Evolutionary conservation across 2,113 vertebrate genomes (phyloP), one percentile per base, ranked within the genome.

Genomic region (Pseudopodoces humilis): DNA sequence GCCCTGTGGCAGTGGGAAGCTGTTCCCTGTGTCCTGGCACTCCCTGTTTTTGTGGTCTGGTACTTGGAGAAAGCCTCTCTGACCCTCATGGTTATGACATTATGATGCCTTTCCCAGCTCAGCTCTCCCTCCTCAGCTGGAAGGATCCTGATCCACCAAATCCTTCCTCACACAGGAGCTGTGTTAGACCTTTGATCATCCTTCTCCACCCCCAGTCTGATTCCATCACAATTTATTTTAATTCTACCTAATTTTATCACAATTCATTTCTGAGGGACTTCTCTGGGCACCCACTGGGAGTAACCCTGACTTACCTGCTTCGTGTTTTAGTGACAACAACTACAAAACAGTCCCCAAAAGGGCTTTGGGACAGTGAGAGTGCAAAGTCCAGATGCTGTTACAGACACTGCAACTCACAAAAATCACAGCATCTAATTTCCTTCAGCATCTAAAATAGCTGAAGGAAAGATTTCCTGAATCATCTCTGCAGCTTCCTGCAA

Each of bases 321-420:
- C 20, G 8, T 1, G 3, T 30, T 30, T 60, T 2, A 37, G 52
- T 49, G 63, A n/a, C 43, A 30, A 1, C 4, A 89, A 13, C 35
- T 2, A 22, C 8, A 71, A 2, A 55, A 15, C 1, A 43, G 31
- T 8, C 18, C 44, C 71, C 13, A n/a, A 4, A 39, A 3, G 2
- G n/a, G 44, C 62, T 37, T 28, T 25, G 59, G 53, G 62, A 25
- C 37, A 74, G 23, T 0, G 6, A 27, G 6, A 24, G 55, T 46
- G 41, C 27, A 11, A 52, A 69, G 58, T 31, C 43, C n/a, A 68
- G 13, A 50, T 47, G 23, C 23, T 64, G 31, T 18, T 31, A 7
- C 0, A 1, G 43, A n/a, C 53, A 16, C 19, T 27, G 27, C 59
- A 49, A 18, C 39, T 24, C n/a, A 5, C 19, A 74, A 39, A 67